A percentile compares a stretch with the other conserved stretches of the same genome.
Evolutionary conservation across 2,888 invertebrate genomes (phyloP).

Genomic region (Apodemia zela): DNA sequence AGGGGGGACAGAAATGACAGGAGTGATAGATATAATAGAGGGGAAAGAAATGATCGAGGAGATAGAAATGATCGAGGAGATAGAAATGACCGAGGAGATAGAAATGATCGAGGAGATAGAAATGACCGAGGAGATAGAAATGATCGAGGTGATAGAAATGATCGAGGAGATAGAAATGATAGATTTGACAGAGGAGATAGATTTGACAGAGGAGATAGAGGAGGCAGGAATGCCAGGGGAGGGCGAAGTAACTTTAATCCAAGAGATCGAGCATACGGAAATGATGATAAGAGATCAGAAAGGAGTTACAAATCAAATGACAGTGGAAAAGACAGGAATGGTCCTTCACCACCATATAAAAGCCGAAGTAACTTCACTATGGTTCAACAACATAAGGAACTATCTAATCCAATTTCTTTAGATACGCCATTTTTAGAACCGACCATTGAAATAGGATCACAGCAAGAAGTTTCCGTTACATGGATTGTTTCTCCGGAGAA

Average conservation of each 20-base stretch:
- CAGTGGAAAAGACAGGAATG: conserved; percentile 40
- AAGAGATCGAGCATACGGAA: conserved; percentile 53
- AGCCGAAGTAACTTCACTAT: conserved; percentile 53
- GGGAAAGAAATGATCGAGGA: conserved; percentile 43
- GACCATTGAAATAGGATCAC: conserved; percentile 69
- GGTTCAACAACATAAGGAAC: conserved; percentile 56
- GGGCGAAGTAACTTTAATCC: conserved; percentile 58
- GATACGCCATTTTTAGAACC: conserved; percentile 70
- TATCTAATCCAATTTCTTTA: conserved; percentile 66
- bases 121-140: conserved; percentile 32
- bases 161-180: conserved; percentile 35
- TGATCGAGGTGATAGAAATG: conserved; percentile 36
- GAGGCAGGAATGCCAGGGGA: conserved; percentile 32
- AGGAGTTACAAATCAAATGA: conserved; percentile 53
- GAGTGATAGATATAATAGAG: conserved; percentile 41
- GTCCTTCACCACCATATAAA: conserved; percentile 54
- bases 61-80: conserved; percentile 35
- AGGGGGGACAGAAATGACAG: conserved; percentile 37
- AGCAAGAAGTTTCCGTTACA: conserved; percentile 82
- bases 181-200: conserved; percentile 44
- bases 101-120: conserved; percentile 38
- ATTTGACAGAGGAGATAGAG: conserved; percentile 10
- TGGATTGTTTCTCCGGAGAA: conserved; percentile 89
- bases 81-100: conserved; percentile 29
- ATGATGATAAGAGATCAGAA: conserved; percentile 52